Base-by-base conservation (phyloP, 2,888 invertebrate species). In the Campaea margaritaria region DNA sequence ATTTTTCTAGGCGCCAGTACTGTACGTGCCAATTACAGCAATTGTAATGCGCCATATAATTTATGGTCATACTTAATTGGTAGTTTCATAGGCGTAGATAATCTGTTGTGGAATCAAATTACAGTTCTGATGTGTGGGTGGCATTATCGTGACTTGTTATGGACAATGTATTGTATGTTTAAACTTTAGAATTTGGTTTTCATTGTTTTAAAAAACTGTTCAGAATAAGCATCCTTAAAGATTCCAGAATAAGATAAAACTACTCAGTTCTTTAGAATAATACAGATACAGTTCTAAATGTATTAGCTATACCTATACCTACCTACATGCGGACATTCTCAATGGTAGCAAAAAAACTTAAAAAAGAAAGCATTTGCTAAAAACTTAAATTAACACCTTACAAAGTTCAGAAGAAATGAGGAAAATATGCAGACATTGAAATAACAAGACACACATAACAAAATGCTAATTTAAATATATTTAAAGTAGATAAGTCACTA, bases 21-120 rank as follows among this genome's bases (percentile, higher is more conserved):
- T 28, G 27, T 48, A 54, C 62, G 34, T 54, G 54, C 53, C 59
- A 56, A 68, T 68, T 62, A 68, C 12, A 61, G 50, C 15, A 16
- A 31, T 49, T n/a, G 46, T 55, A 44, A 46, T 57, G 55, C 50
- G 48, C 55, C 53, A 49, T 56, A 62, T 58, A 36, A 68, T 68
- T 62, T 49, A 59, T 48, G 47, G 31, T 28, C 39, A 42, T 12
- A 52, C 16, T 47, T 52, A 48, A 58, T 52, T 58, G 42, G 12
- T 34, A 39, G 36, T 44, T 53, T 47, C 49, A 58, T 34, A 58
- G 48, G 16, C 39, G 54, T 43, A 27, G 31, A 38, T 50, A 44
- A 49, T 48, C 31, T 43, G 43, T 51, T 52, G 34, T 39, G 43
- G 49, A 46, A 58, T 21, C n/a, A 42, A 47, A 51, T 49, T 31